phyloP scores from a whole-genome alignment of 2,888 invertebrate species.

The Platycheirus albimanus region DNA sequence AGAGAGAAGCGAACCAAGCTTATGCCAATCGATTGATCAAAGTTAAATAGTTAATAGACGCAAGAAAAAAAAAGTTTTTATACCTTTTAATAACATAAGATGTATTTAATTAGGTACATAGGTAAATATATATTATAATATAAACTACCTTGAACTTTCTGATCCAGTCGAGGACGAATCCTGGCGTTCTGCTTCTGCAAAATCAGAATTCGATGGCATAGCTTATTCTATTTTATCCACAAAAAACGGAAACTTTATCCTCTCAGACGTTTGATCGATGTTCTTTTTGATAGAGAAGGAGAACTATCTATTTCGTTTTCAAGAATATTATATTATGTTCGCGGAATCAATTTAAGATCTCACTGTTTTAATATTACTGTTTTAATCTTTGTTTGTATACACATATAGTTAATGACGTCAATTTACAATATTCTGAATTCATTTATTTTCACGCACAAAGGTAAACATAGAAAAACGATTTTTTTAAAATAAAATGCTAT shows the following conservation, averaged over 20 bases:
- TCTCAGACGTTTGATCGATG: constrained; percentile 4
- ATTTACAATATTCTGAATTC: neutral
- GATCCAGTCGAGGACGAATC: constrained; percentile 70
- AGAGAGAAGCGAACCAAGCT: constrained; percentile 1
- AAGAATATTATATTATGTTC: neutral
- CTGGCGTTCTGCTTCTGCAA: constrained; percentile 60
- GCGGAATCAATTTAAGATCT: neutral
- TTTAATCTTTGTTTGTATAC: neutral
- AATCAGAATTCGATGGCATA: constrained; percentile 73
- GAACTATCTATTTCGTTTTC: neutral
- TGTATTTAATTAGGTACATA: neutral
- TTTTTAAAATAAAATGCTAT: neutral
- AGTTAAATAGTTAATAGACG: constrained; percentile 30
- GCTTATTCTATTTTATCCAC: constrained; percentile 38
- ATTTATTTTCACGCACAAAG: neutral
- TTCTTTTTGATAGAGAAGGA: neutral
- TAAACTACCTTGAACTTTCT: constrained; percentile 64
- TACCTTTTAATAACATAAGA: too few relatives aligned
- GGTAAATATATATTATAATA: neutral
- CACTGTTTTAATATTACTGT: neutral
- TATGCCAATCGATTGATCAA: constrained; percentile 54
- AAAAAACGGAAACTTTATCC: neutral
- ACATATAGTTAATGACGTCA: constrained; percentile 54
- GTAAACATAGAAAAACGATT: neutral
- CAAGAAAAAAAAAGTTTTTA: too few relatives aligned